Percentiles rank a stretch among this genome's conserved stretches.
Conservation (phyloP, 2,888 invertebrate genomes). For the Drosophila nr. perissopoda region DNA sequence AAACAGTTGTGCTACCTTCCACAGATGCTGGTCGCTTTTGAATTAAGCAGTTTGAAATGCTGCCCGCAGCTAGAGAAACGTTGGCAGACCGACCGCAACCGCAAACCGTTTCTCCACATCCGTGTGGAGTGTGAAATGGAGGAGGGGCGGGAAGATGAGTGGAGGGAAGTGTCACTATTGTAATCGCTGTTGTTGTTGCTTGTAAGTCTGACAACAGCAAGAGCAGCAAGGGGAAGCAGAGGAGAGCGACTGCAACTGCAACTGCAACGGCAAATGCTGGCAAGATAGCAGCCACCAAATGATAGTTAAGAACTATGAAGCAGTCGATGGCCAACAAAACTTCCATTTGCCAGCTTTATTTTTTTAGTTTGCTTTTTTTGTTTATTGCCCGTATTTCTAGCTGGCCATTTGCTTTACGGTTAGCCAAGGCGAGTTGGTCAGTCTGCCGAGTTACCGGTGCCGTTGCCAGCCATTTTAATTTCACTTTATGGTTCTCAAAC, state of each 20-base stretch:
- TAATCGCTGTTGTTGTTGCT: conserved; percentile 69
- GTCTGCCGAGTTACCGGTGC: conserved; percentile 51
- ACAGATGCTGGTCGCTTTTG: conserved; percentile 68
- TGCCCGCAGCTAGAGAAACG: conserved; percentile 44
- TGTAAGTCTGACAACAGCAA: conserved; percentile 47
- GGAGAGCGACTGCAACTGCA: not conserved
- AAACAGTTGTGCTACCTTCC: conserved; percentile 40
- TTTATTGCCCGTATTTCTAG: conserved; percentile 64
- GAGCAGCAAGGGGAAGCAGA: not conserved
- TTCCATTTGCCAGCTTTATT: conserved; percentile 12
- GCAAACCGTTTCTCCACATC: conserved; percentile 62
- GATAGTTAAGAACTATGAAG: conserved; percentile 45
- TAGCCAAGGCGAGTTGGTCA: conserved; percentile 44
- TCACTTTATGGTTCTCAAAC: conserved; percentile 80
- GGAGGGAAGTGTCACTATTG: conserved; percentile 68
- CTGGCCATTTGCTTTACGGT: conserved; percentile 64
- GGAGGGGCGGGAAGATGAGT: not conserved
- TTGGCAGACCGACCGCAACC: conserved; percentile 37
- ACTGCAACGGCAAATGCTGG: conserved; percentile 28
- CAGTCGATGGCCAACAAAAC: conserved; percentile 70
- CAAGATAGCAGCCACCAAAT: conserved; percentile 58
- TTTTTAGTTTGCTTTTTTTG: conserved; percentile 14
- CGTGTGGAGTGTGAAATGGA: conserved; percentile 56
- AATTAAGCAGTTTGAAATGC: conserved; percentile 80
- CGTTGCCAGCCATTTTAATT: conserved; percentile 72